Evolutionary conservation across 2,888 invertebrate genomes (phyloP).

Genomic region (Phytoseiulus persimilis): DNA sequence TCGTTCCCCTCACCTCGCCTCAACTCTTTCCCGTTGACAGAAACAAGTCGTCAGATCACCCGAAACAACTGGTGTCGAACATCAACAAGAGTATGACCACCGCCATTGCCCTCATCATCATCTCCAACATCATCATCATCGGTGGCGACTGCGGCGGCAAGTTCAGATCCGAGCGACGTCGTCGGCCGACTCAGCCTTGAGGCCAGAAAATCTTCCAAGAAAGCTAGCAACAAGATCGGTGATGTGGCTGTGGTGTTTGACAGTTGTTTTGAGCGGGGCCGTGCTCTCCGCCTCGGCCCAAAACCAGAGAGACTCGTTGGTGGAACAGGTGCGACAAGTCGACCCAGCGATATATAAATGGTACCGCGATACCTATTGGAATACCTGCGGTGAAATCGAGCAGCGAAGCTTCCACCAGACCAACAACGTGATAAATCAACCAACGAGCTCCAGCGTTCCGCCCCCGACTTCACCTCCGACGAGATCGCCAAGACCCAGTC

Average conservation of each 20-base stretch:
- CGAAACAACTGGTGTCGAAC: background rate
- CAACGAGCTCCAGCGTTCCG: background rate
- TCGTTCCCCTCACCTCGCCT: background rate
- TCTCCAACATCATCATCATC: no score
- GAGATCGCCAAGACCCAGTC: background rate
- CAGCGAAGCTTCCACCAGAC: background rate
- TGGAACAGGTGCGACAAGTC: constrained; percentile 18
- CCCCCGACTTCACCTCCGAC: background rate
- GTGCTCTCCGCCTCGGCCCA: background rate
- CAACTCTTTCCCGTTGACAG: background rate
- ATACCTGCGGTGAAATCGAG: constrained; percentile 9
- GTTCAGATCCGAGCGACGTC: background rate
- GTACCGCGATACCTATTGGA: constrained; percentile 34
- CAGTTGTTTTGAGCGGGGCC: background rate
- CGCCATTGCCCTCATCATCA: background rate
- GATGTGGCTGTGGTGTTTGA: background rate
- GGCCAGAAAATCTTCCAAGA: background rate
- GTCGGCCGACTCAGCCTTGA: background rate
- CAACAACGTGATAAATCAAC: background rate
- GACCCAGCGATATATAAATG: constrained; percentile 31
- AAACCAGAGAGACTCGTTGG: background rate
- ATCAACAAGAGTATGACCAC: background rate
- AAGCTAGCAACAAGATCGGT: background rate
- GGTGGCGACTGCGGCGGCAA: background rate
- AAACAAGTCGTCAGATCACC: background rate